Conservation (phyloP, 2,113 vertebrate species). For the Chionodraco myersi region DNA sequence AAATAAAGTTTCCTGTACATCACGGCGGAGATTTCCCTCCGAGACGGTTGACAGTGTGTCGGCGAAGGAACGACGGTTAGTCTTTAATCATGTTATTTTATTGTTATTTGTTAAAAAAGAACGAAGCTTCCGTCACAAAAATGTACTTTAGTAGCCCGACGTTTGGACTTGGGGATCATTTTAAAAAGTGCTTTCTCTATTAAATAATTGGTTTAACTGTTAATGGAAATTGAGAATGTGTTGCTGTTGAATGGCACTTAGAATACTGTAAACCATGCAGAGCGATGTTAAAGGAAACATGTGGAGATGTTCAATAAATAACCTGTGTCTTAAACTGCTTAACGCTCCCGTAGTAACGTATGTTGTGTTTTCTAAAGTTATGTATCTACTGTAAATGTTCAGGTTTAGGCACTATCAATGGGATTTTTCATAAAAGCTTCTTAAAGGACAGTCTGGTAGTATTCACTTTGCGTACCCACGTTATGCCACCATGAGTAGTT, state of each 20-base stretch:
- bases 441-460: too few species aligned
- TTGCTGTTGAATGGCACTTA: conserved; percentile 17
- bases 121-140: neutral
- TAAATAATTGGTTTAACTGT: conserved; percentile 14
- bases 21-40: neutral
- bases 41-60: neutral
- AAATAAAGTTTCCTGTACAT: conserved; percentile 17
- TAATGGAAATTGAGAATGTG: neutral
- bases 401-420: neutral
- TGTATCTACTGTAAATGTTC: neutral
- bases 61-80: neutral
- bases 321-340: conserved; percentile 1
- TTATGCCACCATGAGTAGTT: too few species aligned
- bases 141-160: conserved; percentile 18
- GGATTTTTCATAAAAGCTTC: too few species aligned
- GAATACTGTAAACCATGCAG: conserved; percentile 16
- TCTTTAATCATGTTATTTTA: neutral
- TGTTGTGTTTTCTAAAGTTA: conserved; percentile 16
- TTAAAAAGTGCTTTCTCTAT: neutral
- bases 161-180: neutral
- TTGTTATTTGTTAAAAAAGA: conserved; percentile 17
- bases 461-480: too few species aligned
- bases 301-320: conserved; percentile 36
- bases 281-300: conserved; percentile 1
- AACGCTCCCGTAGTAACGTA: conserved; percentile 7